Percentiles rank a stretch among this genome's conserved stretches.
phyloP scores from a whole-genome alignment of 1,140 invertebrate species.

The Thereuonema tuberculata region DNA sequence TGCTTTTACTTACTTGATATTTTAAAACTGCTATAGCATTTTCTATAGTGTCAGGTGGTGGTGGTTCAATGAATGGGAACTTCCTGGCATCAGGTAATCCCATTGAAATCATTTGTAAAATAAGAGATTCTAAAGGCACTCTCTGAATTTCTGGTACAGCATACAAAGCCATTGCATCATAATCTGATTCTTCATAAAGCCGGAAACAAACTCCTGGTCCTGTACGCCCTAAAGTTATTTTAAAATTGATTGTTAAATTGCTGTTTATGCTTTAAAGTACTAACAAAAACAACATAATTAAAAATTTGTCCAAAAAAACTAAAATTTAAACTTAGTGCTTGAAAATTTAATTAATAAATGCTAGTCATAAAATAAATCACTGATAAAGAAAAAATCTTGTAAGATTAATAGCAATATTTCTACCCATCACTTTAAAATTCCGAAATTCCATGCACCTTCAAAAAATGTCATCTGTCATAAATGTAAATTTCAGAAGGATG shows the following conservation, averaged over 20 bases:
- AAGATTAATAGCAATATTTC: too few species aligned
- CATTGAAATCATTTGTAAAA: slow-evolving; percentile 90
- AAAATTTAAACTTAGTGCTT: background rate
- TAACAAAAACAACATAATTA: background rate
- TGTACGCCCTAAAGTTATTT: slow-evolving; percentile 29
- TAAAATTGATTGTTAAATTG: slow-evolving; percentile 6
- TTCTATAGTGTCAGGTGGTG: slow-evolving; percentile 64
- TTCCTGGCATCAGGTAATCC: slow-evolving; percentile 77
- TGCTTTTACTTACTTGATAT: too few species aligned
- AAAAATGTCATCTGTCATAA: too few species aligned
- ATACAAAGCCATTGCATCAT: slow-evolving; percentile 58
- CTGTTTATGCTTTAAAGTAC: background rate
- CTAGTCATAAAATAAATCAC: too few species aligned
- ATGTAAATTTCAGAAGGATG: too few species aligned
- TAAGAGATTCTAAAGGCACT: slow-evolving; percentile 78
- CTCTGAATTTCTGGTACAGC: slow-evolving; percentile 80
- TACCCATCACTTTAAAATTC: too few species aligned
- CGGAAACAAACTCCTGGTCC: slow-evolving; percentile 63
- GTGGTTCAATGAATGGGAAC: slow-evolving; percentile 93
- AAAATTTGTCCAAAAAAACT: too few species aligned
- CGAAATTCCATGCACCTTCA: too few species aligned
- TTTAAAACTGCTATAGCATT: slow-evolving; percentile 72
- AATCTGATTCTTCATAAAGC: slow-evolving; percentile 78
- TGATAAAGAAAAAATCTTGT: too few species aligned
- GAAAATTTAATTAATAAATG: background rate